Conservation (phyloP, 1,140 invertebrate species). For the Drosophila sp. region DNA sequence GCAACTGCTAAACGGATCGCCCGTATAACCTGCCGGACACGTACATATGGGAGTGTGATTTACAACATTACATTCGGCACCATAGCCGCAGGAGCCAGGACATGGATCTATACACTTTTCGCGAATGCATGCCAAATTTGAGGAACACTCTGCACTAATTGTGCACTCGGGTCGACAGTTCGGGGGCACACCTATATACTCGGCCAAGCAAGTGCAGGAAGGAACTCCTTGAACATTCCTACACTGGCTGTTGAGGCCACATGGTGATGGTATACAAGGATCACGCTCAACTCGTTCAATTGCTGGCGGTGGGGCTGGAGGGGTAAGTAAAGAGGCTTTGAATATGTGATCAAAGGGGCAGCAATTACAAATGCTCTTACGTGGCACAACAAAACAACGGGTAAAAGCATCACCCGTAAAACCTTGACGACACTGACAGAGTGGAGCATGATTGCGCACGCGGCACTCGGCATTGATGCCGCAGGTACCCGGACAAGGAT, state of each 20-base stretch:
- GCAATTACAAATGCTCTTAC: conserved; percentile 83
- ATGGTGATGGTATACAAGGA: conserved; percentile 89
- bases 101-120: conserved; percentile 94
- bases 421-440: conserved; percentile 87
- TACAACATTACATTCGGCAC: conserved; percentile 92
- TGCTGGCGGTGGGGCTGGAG: conserved; percentile 60
- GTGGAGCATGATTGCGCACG: conserved; percentile 88
- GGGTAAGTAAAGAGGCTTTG: not conserved
- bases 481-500: conserved; percentile 88
- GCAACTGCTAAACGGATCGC: conserved; percentile 93
- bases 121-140: conserved; percentile 90
- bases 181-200: conserved; percentile 90
- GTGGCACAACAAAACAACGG: conserved; percentile 85
- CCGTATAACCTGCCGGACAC: conserved; percentile 89
- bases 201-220: conserved; percentile 90
- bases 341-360: not conserved
- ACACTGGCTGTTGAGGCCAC: conserved; percentile 90
- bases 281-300: conserved; percentile 84
- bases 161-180: conserved; percentile 93
- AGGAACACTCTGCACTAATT: conserved; percentile 91
- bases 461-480: conserved; percentile 88
- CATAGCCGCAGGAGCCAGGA: conserved; percentile 90
- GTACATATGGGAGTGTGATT: conserved; percentile 93
- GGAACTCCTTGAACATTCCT: conserved; percentile 88
- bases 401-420: conserved; percentile 88